These are phyloP conservation scores for Oxyura jamaicensis DNA, from an alignment of 2,113 vertebrate species.

Conservation along the genomic window DNA sequence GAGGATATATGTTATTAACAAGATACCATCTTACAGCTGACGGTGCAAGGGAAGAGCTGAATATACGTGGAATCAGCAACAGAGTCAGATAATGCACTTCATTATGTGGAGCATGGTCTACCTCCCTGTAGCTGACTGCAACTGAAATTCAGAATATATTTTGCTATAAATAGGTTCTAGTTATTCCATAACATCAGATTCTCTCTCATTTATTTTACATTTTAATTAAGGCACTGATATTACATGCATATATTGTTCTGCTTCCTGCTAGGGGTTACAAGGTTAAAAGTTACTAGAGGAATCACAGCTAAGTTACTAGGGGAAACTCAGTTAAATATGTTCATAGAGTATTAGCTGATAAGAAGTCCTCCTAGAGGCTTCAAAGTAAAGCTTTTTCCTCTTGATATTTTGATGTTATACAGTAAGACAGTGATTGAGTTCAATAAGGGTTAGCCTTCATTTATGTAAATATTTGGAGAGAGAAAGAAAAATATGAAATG, in stretches of 20 bases:
- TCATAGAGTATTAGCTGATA: constrained; percentile 39
- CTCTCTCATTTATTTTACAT: neutral
- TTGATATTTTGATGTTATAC: constrained; percentile 61
- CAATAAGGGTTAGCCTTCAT: constrained; percentile 44
- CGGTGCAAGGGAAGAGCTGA: neutral
- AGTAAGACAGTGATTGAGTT: constrained; percentile 43
- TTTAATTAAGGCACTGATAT: neutral
- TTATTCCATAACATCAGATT: neutral
- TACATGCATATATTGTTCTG: neutral
- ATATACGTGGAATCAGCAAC: neutral
- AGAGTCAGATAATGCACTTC: neutral
- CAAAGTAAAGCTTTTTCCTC: neutral
- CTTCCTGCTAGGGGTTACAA: neutral
- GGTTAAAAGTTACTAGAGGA: constrained; percentile 43
- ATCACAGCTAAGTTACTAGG: constrained; percentile 23
- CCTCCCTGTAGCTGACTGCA: neutral
- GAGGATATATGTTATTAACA: neutral
- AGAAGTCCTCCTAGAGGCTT: constrained; percentile 38
- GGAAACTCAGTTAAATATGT: neutral
- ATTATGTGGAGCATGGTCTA: neutral
- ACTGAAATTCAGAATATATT: neutral
- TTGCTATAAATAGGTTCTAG: neutral
- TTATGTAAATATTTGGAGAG: constrained; percentile 71
- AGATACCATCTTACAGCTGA: neutral
- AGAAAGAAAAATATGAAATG: constrained; percentile 49